phyloP scores from a whole-genome alignment of 2,888 invertebrate species.

The Chirona hameri region DNA sequence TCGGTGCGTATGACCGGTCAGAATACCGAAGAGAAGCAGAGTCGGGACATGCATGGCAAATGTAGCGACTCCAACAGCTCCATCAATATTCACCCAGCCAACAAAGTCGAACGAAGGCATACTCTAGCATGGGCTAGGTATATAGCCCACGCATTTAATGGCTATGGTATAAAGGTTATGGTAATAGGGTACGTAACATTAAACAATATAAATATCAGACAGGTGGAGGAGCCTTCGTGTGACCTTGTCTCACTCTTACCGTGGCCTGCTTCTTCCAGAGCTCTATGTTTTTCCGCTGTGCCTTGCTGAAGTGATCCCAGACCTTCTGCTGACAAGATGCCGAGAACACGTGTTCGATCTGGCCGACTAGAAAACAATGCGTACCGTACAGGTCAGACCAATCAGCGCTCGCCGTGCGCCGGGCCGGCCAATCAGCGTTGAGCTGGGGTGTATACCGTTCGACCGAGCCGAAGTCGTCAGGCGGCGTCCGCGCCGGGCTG shows the following conservation, averaged over 20 bases:
- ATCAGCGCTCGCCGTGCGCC: not conserved
- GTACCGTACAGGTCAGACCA: conserved; percentile 24
- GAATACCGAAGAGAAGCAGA: no score
- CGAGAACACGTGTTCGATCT: conserved; percentile 96
- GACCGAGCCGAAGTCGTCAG: not conserved
- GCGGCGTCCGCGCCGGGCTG: not conserved
- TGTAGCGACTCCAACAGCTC: no score
- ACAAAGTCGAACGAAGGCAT: not conserved
- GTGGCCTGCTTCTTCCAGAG: conserved; percentile 94
- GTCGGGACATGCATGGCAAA: no score
- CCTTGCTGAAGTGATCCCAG: conserved; percentile 99
- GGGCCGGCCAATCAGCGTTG: not conserved
- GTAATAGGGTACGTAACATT: no score
- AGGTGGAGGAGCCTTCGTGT: not conserved
- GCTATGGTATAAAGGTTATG: no score
- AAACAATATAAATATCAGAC: no score
- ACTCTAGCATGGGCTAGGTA: no score
- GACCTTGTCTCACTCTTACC: conserved; percentile 54
- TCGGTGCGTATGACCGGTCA: no score
- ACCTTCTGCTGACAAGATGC: conserved; percentile 96
- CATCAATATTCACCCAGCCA: not conserved
- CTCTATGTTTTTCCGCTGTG: conserved; percentile 97
- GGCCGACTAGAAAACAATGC: conserved; percentile 71
- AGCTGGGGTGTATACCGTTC: not conserved
- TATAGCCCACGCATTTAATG: no score